Conservation (phyloP, 2,888 invertebrate genomes). For the Ochropacha duplaris region DNA sequence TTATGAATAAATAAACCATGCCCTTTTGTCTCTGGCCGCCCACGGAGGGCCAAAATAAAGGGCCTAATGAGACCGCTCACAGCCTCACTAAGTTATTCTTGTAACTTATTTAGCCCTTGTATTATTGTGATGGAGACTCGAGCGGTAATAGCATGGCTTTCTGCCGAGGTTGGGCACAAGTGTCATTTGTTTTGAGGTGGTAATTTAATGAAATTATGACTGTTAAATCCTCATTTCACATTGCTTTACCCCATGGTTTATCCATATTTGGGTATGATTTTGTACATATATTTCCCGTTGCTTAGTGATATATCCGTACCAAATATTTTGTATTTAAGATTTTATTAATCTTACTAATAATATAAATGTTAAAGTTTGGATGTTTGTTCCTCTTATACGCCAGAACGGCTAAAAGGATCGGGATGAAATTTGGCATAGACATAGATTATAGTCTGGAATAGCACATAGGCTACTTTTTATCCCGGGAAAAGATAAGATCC, state of each 20-base stretch:
- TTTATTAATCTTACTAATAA: no score
- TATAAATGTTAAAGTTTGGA: no score
- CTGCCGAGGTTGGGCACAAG: constrained; percentile 7
- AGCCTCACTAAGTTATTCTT: constrained; percentile 33
- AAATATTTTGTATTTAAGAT: no score
- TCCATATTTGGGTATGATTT: background rate
- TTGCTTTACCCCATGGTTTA: background rate
- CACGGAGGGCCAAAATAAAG: constrained; percentile 48
- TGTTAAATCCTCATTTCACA: constrained; percentile 13
- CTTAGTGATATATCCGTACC: no score
- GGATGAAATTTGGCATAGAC: no score
- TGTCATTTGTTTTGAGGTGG: constrained; percentile 22
- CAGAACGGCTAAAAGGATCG: no score
- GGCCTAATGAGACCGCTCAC: constrained; percentile 44
- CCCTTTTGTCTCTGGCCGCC: constrained; percentile 50
- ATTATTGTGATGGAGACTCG: constrained; percentile 22
- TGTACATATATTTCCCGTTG: background rate
- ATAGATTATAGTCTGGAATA: no score
- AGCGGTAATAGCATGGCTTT: constrained; percentile 1
- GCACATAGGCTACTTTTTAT: no score
- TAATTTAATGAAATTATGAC: constrained; percentile 9
- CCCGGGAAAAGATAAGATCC: no score
- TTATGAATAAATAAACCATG: constrained; percentile 48
- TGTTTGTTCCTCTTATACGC: no score
- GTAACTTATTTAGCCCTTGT: constrained; percentile 37